Conservation (phyloP, 37 sponge, comb jelly and placozoan genomes). For the Halisarca cf. caerulea region DNA sequence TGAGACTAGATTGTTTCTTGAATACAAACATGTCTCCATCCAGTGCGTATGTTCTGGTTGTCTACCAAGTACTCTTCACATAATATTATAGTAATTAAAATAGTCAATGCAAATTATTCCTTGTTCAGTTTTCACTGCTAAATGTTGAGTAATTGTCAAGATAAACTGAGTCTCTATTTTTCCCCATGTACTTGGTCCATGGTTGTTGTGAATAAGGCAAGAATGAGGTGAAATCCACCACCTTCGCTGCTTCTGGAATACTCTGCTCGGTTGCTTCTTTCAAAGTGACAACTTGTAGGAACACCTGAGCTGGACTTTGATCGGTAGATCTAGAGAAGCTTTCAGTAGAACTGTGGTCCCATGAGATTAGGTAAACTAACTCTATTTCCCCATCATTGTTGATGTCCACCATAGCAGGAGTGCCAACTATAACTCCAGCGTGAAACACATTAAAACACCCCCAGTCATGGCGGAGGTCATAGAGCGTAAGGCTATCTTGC, state of each 20-base stretch:
- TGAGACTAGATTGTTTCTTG: too few species aligned
- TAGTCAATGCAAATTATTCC: too few species aligned
- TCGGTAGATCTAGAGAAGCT: background rate
- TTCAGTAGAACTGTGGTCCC: too few species aligned
- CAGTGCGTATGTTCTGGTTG: too few species aligned
- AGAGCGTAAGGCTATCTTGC: background rate
- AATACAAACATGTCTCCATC: too few species aligned
- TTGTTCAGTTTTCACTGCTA: too few species aligned
- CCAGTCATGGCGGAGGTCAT: background rate
- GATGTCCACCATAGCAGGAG: conserved; percentile 56
- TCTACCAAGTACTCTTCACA: too few species aligned
- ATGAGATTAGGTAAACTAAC: conserved; percentile 23
- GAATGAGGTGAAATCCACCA: conserved; percentile 53
- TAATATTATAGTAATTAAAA: too few species aligned
- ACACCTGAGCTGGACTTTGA: background rate
- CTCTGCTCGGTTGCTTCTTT: conserved; percentile 29
- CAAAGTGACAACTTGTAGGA: conserved; percentile 31
- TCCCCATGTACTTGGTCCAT: conserved; percentile 81
- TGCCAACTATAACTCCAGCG: background rate
- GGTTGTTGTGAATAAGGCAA: conserved; percentile 53
- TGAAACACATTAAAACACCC: conserved; percentile 32
- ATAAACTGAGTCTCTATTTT: background rate
- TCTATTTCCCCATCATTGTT: conserved; percentile 58
- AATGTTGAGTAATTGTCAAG: too few species aligned
- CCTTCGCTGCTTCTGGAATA: background rate